Conservation (phyloP, 2,797 vertebrate species). For the Saxicola maurus region DNA sequence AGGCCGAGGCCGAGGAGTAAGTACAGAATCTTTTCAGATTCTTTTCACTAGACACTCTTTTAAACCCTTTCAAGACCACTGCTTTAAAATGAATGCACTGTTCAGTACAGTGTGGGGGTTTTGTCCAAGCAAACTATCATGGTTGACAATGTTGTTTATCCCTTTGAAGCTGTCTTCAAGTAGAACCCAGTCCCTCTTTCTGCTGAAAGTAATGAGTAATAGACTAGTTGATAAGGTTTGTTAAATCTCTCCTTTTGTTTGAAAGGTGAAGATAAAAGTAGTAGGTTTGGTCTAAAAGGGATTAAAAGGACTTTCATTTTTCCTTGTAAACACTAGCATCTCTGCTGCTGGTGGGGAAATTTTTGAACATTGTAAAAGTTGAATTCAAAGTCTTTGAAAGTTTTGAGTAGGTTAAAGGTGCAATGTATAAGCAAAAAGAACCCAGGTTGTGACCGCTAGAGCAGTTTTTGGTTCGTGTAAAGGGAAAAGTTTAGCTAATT, state of each 20-base stretch:
- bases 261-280: constrained; percentile 73
- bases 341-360: constrained; percentile 72
- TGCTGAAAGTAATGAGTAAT: constrained; percentile 66
- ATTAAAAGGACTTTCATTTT: constrained; percentile 79
- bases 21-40: constrained; percentile 85
- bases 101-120: constrained; percentile 67
- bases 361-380: constrained; percentile 71
- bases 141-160: constrained; percentile 60
- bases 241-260: constrained; percentile 74
- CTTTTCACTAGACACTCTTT: constrained; percentile 85
- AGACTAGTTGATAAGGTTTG: constrained; percentile 69
- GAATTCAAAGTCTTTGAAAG: constrained; percentile 68
- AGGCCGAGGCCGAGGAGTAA: constrained; percentile 87
- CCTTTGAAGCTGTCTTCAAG: constrained; percentile 68
- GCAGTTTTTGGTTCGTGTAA: constrained; percentile 6
- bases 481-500: not conserved
- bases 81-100: constrained; percentile 74
- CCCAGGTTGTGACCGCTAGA: not conserved
- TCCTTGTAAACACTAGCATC: constrained; percentile 72
- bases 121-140: constrained; percentile 61
- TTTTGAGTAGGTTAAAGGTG: constrained; percentile 83
- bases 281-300: constrained; percentile 79
- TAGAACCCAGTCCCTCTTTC: constrained; percentile 55
- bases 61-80: constrained; percentile 84
- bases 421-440: constrained; percentile 76